Conservation (phyloP, 2,113 vertebrate genomes). For the Oncorhynchus nerka region DNA sequence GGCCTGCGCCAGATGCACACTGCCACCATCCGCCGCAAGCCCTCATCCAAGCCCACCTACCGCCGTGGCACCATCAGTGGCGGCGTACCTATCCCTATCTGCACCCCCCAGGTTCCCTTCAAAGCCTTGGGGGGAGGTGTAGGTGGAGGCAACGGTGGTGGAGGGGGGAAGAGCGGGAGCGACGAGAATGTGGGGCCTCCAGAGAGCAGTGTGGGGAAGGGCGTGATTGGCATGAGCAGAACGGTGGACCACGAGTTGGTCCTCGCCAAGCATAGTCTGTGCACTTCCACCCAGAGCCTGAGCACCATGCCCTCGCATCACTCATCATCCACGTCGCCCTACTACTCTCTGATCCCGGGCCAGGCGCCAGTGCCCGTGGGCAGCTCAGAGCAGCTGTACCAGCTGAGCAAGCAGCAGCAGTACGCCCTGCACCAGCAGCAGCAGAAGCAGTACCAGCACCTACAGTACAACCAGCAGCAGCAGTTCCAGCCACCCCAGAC, state of each 20-base stretch:
- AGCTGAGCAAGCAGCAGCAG: constrained; percentile 49
- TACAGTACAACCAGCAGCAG: constrained; percentile 33
- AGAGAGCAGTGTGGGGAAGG: background rate
- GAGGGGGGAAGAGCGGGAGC: constrained; percentile 20
- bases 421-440: constrained; percentile 41
- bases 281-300: constrained; percentile 77
- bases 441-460: constrained; percentile 33
- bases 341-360: constrained; percentile 76
- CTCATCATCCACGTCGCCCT: constrained; percentile 51
- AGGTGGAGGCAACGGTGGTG: constrained; percentile 1
- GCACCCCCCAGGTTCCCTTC: constrained; percentile 76
- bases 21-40: constrained; percentile 81
- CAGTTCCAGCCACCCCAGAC: constrained; percentile 39
- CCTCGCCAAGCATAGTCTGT: constrained; percentile 59
- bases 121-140: constrained; percentile 33
- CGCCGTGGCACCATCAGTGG: constrained; percentile 79
- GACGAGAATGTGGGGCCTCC: constrained; percentile 46
- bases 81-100: constrained; percentile 78
- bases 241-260: constrained; percentile 42
- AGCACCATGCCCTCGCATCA: constrained; percentile 62
- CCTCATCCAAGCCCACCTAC: constrained; percentile 74
- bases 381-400: constrained; percentile 43
- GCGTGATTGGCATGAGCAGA: constrained; percentile 13
- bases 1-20: constrained; percentile 63
- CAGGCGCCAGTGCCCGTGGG: constrained; percentile 67